Evolutionary conservation across 1,140 invertebrate genomes (phyloP).

Genomic region (Drosophila mojavensis): DNA sequence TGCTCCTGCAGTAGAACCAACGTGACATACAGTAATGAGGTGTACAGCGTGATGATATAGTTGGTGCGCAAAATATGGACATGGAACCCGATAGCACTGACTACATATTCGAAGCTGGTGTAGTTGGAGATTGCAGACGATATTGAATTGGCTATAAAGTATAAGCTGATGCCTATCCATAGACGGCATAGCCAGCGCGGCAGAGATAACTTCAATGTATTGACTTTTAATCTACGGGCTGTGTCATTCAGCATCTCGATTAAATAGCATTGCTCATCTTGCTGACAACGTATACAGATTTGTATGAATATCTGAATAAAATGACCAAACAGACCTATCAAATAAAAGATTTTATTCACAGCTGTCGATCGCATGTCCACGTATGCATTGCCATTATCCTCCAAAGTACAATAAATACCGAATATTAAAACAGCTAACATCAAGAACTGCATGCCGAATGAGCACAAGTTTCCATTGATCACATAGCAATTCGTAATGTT

Average conservation of each 20-base stretch:
- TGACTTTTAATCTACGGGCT: neutral
- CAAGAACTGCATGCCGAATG: neutral
- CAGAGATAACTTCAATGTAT: neutral
- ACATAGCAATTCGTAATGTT: neutral
- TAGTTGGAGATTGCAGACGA: neutral
- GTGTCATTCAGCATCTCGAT: neutral
- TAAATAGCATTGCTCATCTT: neutral
- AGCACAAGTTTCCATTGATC: constrained; percentile 7
- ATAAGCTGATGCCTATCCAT: neutral
- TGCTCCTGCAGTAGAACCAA: constrained; percentile 6
- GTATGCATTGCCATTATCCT: neutral
- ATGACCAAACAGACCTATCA: neutral
- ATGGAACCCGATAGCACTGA: neutral
- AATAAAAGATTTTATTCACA: neutral
- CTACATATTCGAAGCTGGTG: neutral
- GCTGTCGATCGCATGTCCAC: neutral
- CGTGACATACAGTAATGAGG: constrained; percentile 1
- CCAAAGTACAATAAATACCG: neutral
- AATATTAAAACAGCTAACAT: neutral
- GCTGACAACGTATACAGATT: constrained; percentile 4
- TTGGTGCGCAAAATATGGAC: neutral
- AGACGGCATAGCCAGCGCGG: constrained; percentile 11
- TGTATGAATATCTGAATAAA: neutral
- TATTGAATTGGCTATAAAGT: neutral
- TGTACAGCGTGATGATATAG: constrained; percentile 17